Evolutionary conservation across 2,888 invertebrate genomes (phyloP), one percentile per base, ranked within the genome.

Genomic region (Tortricodes alternella): DNA sequence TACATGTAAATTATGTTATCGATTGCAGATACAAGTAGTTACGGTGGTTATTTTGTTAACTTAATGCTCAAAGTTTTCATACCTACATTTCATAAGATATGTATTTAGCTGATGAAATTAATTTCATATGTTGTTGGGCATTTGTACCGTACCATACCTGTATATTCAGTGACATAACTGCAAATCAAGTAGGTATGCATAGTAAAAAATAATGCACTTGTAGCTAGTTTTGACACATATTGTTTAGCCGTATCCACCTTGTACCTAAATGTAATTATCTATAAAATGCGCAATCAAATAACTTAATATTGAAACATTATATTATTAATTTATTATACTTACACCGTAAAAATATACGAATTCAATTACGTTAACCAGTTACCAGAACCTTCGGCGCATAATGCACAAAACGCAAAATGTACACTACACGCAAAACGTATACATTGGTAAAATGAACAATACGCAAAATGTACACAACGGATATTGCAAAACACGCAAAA

Each of bases 211-310:
- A 71, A 62, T 77, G 83, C 84, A 84, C 84, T 64, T 48, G 78
- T 83, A 84, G 83, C 65, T 83, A 83, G 80, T 74, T 77, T 78
- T 71, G 67, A 77, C 85, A 86, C 85, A 59, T 71, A 75, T 66
- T 63, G 70, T 62, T 71, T 80, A 80, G 80, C 67, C 71, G 67
- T 66, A 68, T 69, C 70, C 72, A 69, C 66, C 67, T 70, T 65
- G 61, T 70, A 72, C 67, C 55, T 55, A 55, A 65, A 68, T 64
- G 51, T 75, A 70, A 72, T 69, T 76, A 73, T 78, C 73, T 81
- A 76, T 77, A 68, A 78, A 76, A 78, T 74, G 77, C 84, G 80
- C 76, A 78, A 82, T 74, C 76, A 75, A 63, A 66, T 71, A 65
- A 63, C 61, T 62, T 63, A 61, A 21, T 58, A 59, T n/a, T 58